Conservation (phyloP, 2,888 invertebrate species). For the Drosophila neonasuta region DNA sequence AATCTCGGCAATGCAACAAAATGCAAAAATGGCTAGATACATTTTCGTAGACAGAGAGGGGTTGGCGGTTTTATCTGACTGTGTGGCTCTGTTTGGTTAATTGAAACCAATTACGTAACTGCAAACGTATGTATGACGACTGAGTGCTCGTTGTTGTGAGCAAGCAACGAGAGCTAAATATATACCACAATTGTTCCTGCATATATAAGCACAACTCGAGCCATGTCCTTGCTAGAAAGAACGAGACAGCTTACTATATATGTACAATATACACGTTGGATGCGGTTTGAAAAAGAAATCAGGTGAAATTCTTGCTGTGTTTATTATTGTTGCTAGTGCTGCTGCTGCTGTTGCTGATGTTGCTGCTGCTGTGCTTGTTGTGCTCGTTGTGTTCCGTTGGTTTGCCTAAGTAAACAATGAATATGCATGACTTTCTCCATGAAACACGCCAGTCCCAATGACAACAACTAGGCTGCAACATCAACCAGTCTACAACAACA, state of each 20-base stretch:
- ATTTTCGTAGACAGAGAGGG: not conserved
- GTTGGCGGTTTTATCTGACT: conserved; percentile 1
- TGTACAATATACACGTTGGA: too few species aligned
- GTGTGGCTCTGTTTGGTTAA: conserved; percentile 52
- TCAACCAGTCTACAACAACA: conserved; percentile 27
- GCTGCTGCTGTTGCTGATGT: conserved; percentile 7
- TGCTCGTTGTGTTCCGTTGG: conserved; percentile 44
- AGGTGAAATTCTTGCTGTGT: conserved; percentile 56
- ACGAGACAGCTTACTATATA: not conserved
- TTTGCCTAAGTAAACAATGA: conserved; percentile 73
- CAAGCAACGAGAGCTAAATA: conserved; percentile 38
- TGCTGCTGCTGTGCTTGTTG: conserved; percentile 23
- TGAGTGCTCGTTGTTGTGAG: conserved; percentile 18
- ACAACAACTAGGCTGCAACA: conserved; percentile 39
- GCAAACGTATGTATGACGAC: conserved; percentile 41
- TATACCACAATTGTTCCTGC: conserved; percentile 44
- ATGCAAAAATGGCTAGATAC: conserved; percentile 23
- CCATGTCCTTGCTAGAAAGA: conserved; percentile 21
- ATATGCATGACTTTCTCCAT: conserved; percentile 73
- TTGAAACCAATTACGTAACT: conserved; percentile 62
- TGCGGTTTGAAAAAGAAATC: conserved; percentile 61
- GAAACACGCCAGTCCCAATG: conserved; percentile 54
- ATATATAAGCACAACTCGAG: conserved; percentile 32
- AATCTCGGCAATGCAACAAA: conserved; percentile 28
- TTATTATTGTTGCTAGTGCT: conserved; percentile 25